Evolutionary conservation across 2,797 vertebrate species (phyloP).

Genomic region (Lepilemur ruficaudatus): DNA sequence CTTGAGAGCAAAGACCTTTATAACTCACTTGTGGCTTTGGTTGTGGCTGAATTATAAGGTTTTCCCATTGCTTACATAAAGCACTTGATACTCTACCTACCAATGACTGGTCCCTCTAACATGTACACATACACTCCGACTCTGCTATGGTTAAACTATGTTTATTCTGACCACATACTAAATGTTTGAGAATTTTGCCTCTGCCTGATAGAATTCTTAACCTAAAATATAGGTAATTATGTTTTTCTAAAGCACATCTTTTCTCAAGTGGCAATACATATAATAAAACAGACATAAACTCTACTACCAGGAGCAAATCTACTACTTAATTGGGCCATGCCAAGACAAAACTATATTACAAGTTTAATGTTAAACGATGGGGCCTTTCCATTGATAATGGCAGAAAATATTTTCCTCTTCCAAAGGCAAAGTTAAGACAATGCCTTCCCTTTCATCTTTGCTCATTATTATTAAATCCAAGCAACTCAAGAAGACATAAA

Average conservation of each 20-base stretch:
- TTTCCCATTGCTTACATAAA: constrained; percentile 71
- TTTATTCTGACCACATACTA: constrained; percentile 36
- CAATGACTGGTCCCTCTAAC: constrained; percentile 29
- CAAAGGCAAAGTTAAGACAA: background rate
- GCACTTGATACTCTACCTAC: background rate
- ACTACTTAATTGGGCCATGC: background rate
- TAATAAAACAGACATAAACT: background rate
- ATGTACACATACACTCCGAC: background rate
- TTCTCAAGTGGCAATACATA: background rate
- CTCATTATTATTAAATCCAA: background rate
- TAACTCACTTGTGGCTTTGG: constrained; percentile 72
- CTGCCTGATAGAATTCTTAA: constrained; percentile 42
- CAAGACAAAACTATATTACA: background rate
- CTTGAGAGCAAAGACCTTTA: constrained; percentile 76
- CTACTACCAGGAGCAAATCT: background rate
- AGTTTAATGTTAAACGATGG: background rate
- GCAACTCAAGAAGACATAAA: background rate
- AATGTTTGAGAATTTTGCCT: background rate
- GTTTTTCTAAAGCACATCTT: constrained; percentile 16
- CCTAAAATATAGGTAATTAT: background rate
- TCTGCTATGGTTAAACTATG: constrained; percentile 31
- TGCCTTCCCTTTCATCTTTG: background rate
- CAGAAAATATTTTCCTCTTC: background rate
- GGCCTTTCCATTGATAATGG: background rate
- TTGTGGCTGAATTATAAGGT: constrained; percentile 72